Base-by-base conservation (phyloP, 1,140 invertebrate species). In the Triops longicaudatus region DNA sequence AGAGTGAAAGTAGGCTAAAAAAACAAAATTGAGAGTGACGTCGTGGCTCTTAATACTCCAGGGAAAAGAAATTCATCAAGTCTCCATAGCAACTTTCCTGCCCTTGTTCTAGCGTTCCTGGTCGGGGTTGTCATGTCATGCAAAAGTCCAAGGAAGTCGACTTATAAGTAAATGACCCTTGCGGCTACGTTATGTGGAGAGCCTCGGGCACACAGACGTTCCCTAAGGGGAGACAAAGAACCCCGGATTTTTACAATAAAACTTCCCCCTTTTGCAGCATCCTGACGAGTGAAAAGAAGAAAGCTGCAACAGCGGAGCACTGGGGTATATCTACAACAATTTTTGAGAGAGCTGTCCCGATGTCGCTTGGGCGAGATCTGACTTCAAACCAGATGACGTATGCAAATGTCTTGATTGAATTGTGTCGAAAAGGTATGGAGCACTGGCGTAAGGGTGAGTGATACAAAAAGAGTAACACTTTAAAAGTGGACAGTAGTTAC, bases 81-180 rank as follows among this genome's bases (percentile, higher is more conserved):
- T 63, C 50, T 63, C 50, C 50, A 63, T 63, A 63, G 50, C 17
- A 63, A 63, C 50, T 63, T 63, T 63, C 50, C 50, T 17, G 50
- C 50, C 17, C 50, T 22, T 63, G 50, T 63, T 63, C 50, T 63
- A 17, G 17, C 17, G 14, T 17, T 22, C 50, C 50, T 63, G 50
- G 50, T 14, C 50, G 50, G 50, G 14, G 50, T 17, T 63, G 50
- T 63, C 50, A 63, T 63, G 50, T n/a, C 50, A 63, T 63, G 50
- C 50, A 22, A 63, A 63, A 63, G 50, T 63, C 50, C 50, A 63
- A 63, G 50, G 50, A 63, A 63, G 50, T 63, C 50, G 50, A 63
- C 10, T 63, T 63, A 63, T 63, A 63, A 63, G 50, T 63, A 63
- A 63, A 63, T 63, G 50, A 63, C 50, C 50, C 50, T 63, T 63